Conservation (phyloP, 2,888 invertebrate genomes). For the Apamea crenata region DNA sequence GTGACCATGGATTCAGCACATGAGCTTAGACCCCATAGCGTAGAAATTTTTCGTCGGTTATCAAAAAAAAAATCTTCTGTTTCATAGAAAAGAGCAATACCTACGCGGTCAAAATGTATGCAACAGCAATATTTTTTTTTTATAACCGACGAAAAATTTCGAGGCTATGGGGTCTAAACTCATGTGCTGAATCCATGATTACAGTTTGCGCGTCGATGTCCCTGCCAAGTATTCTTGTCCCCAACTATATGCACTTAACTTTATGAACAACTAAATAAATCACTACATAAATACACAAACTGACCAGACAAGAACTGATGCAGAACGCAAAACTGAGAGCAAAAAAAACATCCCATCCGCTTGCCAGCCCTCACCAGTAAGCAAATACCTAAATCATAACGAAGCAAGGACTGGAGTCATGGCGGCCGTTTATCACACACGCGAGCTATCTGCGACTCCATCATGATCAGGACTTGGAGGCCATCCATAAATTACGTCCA, state of each 20-base stretch:
- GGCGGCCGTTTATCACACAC: slow-evolving; percentile 69
- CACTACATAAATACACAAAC: background rate
- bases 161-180: too few species aligned
- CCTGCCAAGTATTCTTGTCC: too few species aligned
- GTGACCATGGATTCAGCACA: too few species aligned
- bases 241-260: background rate
- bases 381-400: slow-evolving; percentile 60
- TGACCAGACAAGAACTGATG: background rate
- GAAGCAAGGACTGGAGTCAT: slow-evolving; percentile 62
- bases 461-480: slow-evolving; percentile 61
- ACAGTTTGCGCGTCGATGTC: too few species aligned
- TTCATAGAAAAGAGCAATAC: too few species aligned
- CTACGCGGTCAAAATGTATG: too few species aligned
- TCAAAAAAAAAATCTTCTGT: too few species aligned
- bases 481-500: background rate
- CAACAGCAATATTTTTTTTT: too few species aligned
- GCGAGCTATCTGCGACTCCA: slow-evolving; percentile 68
- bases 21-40: too few species aligned
- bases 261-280: background rate
- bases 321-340: background rate
- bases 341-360: background rate
- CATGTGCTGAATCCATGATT: too few species aligned
- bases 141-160: too few species aligned
- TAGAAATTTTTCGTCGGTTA: too few species aligned
- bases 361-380: slow-evolving; percentile 50